These are phyloP conservation scores for Ormyrus rosae DNA, from an alignment of 2,888 invertebrate genomes.

Conservation along the genomic window DNA sequence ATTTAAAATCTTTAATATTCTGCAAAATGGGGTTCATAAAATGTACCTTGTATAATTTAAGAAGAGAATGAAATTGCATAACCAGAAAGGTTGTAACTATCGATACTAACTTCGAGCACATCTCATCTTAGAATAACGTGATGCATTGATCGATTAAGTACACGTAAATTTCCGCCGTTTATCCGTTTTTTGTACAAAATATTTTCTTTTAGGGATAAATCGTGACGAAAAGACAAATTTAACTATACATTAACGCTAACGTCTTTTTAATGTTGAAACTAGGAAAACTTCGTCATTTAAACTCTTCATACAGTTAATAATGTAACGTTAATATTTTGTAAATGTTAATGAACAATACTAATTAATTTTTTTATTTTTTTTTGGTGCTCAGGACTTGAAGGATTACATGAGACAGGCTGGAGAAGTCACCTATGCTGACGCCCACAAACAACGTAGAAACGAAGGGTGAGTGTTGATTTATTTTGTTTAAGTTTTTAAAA, in stretches of 20 bases:
- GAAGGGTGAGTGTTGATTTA: slow-evolving; percentile 84
- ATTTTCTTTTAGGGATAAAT: slow-evolving; percentile 34
- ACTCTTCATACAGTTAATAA: slow-evolving; percentile 49
- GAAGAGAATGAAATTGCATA: slow-evolving; percentile 69
- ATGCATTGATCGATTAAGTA: slow-evolving; percentile 37
- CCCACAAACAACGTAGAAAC: slow-evolving; percentile 96
- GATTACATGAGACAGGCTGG: slow-evolving; percentile 99
- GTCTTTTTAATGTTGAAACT: slow-evolving; percentile 53
- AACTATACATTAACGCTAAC: slow-evolving; percentile 66
- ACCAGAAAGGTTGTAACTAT: slow-evolving; percentile 71
- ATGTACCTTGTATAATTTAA: background rate
- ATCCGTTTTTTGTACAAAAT: slow-evolving; percentile 8
- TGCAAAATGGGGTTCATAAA: slow-evolving; percentile 39
- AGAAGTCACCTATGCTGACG: slow-evolving; percentile 99
- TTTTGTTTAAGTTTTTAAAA: no score
- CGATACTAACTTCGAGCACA: slow-evolving; percentile 75
- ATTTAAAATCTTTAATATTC: background rate
- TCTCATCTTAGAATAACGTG: slow-evolving; percentile 29
- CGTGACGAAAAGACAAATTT: slow-evolving; percentile 56
- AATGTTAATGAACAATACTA: slow-evolving; percentile 21
- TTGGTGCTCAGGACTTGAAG: slow-evolving; percentile 91
- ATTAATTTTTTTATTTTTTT: slow-evolving; percentile 38
- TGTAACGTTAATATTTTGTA: slow-evolving; percentile 36
- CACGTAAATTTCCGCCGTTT: slow-evolving; percentile 6
- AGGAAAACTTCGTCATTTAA: slow-evolving; percentile 65